Evolutionary conservation across 2,797 vertebrate species (phyloP), one percentile per base, ranked within the genome.

Genomic region (Sebastes goodei): DNA sequence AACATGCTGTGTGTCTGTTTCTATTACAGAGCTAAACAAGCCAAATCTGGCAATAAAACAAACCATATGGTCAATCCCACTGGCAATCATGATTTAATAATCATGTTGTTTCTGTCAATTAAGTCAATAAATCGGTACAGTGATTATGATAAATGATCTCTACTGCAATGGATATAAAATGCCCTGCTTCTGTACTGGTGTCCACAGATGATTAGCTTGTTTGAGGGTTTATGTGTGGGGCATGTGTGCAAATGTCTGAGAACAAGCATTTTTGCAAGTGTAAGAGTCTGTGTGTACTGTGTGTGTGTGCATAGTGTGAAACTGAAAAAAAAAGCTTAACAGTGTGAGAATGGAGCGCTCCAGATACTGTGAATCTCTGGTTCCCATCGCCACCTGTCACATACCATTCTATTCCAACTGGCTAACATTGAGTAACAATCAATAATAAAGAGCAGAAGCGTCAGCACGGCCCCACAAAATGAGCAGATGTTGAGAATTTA

Each of bases 331-430:
- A 67, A 76, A 56, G 15, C 21, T 60, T 3, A 76, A 76, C 49
- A 53, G 75, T 76, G 80, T 82, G 82, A 81, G 66, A 76, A 86
- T 59, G 32, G 14, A 84, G 52, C 29, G 56, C 53, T 46, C 21
- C 30, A 67, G 62, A 84, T 62, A 61, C 72, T 85, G 80, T 84
- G 66, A 79, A 81, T 86, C 68, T 73, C 76, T 83, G 78, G 30
- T 83, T 61, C 29, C 69, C 59, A 69, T 82, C 66, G 82, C 59
- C 78, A 90, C 55, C 80, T 88, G 69, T 80, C 87, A 81, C 55
- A 69, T 62, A 49, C 2, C n/a, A 35, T 78, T 78, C 55, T 65
- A 7, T 32, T 76, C 80, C 64, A 76, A 81, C 56, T 38, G 62
- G 32, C 12, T 30, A 64, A 76, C 72, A 81, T 25, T 61, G 66